These are phyloP conservation scores for Nomada ruficornis DNA, from an alignment of 2,888 invertebrate species.

Conservation along the genomic window DNA sequence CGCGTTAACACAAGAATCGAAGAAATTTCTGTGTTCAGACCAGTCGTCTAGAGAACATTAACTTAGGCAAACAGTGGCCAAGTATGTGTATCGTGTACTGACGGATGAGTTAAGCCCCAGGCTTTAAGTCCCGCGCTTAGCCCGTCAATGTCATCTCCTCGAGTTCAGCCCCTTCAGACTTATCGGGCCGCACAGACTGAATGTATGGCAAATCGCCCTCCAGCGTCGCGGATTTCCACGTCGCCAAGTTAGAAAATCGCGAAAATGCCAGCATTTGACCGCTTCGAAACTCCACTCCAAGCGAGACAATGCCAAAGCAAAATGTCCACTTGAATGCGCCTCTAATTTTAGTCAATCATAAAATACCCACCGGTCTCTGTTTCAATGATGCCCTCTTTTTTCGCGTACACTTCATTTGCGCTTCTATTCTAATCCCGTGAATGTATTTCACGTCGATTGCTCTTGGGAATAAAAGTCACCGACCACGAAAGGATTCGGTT, in stretches of 20 bases:
- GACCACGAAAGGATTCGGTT: no score
- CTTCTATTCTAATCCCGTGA: background rate
- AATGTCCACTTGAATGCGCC: conserved; percentile 31
- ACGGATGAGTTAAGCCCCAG: conserved; percentile 83
- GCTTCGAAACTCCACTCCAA: conserved; percentile 56
- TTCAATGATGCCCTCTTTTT: background rate
- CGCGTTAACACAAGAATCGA: conserved; percentile 51
- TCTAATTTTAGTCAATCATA: conserved; percentile 28
- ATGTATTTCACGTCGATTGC: background rate
- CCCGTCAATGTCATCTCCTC: conserved; percentile 82
- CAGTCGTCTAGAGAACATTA: conserved; percentile 68
- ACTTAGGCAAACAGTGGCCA: conserved; percentile 77
- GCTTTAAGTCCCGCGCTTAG: conserved; percentile 82
- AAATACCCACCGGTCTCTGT: conserved; percentile 26
- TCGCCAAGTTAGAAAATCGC: conserved; percentile 72
- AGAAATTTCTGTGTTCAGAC: conserved; percentile 57
- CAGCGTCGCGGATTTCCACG: conserved; percentile 78
- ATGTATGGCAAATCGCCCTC: conserved; percentile 65
- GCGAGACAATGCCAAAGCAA: conserved; percentile 51
- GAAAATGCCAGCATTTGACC: conserved; percentile 70
- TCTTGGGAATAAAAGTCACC: no score
- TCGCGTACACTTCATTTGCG: background rate
- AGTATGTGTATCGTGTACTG: conserved; percentile 81
- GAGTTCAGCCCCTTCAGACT: conserved; percentile 83
- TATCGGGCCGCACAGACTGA: conserved; percentile 83